Evolutionary conservation across 2,797 vertebrate species (phyloP).

Genomic region (Rhinogobio ventralis): DNA sequence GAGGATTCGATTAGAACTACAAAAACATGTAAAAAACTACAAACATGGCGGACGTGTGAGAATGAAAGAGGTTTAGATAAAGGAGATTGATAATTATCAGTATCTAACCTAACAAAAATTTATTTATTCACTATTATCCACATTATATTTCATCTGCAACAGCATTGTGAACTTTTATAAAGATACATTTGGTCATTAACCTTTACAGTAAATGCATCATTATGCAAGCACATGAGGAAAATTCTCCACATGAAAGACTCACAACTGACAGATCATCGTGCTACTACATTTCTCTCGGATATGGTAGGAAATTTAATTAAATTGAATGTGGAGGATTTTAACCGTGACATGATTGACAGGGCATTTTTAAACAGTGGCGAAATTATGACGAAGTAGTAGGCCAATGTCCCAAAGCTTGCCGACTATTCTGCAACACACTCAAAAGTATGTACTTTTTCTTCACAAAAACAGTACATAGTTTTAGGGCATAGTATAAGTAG

Average conservation of each 20-base stretch:
- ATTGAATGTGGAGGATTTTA: not conserved
- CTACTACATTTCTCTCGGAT: not conserved
- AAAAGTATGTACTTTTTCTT: not conserved
- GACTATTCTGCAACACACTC: not conserved
- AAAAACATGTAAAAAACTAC: not conserved
- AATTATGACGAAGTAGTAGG: not conserved
- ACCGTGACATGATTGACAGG: not conserved
- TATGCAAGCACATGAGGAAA: too few relatives aligned
- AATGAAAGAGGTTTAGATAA: not conserved
- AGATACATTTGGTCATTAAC: not conserved
- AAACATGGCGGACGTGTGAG: not conserved
- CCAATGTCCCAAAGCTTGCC: not conserved
- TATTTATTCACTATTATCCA: not conserved
- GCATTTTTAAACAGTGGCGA: too few relatives aligned
- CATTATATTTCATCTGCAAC: not conserved
- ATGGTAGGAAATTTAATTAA: not conserved
- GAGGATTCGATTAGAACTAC: not conserved
- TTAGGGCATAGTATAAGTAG: not conserved
- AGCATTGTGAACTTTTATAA: not conserved
- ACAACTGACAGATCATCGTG: not conserved
- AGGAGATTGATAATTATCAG: not conserved
- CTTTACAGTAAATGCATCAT: not conserved
- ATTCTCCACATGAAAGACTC: not conserved
- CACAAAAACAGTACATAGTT: not conserved
- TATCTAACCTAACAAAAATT: not conserved